Percentiles rank a stretch among this genome's conserved stretches.
Conservation (phyloP, 2,888 invertebrate genomes). For the Dendrolimus houi region DNA sequence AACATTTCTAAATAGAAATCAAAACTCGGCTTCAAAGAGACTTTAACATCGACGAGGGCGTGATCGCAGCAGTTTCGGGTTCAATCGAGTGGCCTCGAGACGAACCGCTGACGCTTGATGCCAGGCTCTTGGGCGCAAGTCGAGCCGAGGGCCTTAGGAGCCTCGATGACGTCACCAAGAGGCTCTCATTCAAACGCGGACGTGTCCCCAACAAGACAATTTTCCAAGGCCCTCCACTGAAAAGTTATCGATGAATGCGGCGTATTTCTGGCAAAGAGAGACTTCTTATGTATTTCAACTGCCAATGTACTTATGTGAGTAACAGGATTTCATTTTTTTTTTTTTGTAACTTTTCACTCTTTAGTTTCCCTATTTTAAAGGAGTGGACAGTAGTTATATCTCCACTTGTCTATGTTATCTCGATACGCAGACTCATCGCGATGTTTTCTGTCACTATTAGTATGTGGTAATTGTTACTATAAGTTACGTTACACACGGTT, state of each 20-base stretch:
- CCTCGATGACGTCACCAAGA: slow-evolving; percentile 41
- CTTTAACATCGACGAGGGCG: slow-evolving; percentile 1
- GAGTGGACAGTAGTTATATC: too few species aligned
- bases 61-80: slow-evolving; percentile 19
- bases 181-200: slow-evolving; percentile 23
- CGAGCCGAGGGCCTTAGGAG: slow-evolving; percentile 3
- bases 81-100: slow-evolving; percentile 36
- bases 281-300: too few species aligned
- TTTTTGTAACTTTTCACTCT: too few species aligned
- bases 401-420: too few species aligned
- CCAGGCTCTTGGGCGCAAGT: slow-evolving; percentile 40
- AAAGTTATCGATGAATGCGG: slow-evolving; percentile 7
- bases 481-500: too few species aligned
- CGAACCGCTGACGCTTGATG: slow-evolving; percentile 50
- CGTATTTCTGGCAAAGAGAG: slow-evolving; percentile 2
- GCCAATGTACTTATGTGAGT: too few species aligned
- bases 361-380: too few species aligned
- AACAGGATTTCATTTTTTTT: too few species aligned
- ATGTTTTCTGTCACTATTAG: too few species aligned
- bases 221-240: slow-evolving; percentile 19
- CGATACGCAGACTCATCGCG: too few species aligned
- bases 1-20: too few species aligned
- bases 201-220: slow-evolving; percentile 46
- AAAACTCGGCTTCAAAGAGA: background rate
- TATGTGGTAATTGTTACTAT: too few species aligned